Percentiles rank a stretch among this genome's conserved stretches.
Conservation (phyloP, 1,140 invertebrate genomes). For the Rhyzopertha dominica region DNA sequence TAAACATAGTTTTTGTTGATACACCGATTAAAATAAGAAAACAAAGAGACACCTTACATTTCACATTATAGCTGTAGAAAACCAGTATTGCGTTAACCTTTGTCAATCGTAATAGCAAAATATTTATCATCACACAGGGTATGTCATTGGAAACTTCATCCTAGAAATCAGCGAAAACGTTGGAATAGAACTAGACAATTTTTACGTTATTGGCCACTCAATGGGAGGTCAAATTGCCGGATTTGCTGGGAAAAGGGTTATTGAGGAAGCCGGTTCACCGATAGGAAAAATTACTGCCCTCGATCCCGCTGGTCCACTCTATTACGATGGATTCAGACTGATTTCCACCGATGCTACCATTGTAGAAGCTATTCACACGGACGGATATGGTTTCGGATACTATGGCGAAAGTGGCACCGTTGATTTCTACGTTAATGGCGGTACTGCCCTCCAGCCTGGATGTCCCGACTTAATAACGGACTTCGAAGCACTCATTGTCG, state of each 20-base stretch:
- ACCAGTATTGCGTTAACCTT: too few species aligned
- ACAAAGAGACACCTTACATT: too few species aligned
- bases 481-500: too few species aligned
- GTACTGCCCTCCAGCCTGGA: conserved; percentile 71
- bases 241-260: conserved; percentile 54
- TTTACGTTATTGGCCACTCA: conserved; percentile 59
- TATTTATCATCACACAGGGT: too few species aligned
- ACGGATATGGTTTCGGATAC: conserved; percentile 71
- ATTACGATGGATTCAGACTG: conserved; percentile 35
- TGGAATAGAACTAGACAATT: too few species aligned
- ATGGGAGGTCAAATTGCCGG: conserved; percentile 69
- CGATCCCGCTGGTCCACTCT: conserved; percentile 62
- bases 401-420: conserved; percentile 68
- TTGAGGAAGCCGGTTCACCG: conserved; percentile 28
- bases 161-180: too few species aligned
- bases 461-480: too few species aligned
- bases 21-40: too few species aligned
- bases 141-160: too few species aligned
- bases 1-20: too few species aligned
- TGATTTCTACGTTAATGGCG: conserved; percentile 83
- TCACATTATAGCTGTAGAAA: too few species aligned
- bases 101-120: too few species aligned
- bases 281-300: conserved; percentile 50
- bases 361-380: conserved; percentile 87
- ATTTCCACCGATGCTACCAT: conserved; percentile 65